phyloP scores from a whole-genome alignment of 64 coral and sea anemone genomes.

The Catalaphyllia jardinei region DNA sequence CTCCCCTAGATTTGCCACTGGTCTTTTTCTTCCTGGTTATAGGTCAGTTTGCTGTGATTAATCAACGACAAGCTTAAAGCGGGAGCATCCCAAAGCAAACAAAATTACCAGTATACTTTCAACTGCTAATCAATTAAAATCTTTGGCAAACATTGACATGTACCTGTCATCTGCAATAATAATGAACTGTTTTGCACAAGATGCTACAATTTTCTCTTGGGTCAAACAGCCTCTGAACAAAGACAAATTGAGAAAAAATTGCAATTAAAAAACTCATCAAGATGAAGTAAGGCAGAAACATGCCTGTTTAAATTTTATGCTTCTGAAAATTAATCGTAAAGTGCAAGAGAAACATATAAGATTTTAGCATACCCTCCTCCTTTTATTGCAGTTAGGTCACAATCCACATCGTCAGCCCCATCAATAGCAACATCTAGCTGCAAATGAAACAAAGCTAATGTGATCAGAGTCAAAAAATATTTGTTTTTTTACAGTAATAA shows the following conservation, averaged over 20 bases:
- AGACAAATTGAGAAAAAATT: not conserved
- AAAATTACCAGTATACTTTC: too few species aligned
- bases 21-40: too few species aligned
- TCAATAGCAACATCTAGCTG: conserved; percentile 96
- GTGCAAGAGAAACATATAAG: not conserved
- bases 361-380: conserved; percentile 83
- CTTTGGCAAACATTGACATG: not conserved
- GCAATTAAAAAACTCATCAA: not conserved
- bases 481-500: too few species aligned
- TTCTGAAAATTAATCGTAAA: not conserved
- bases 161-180: conserved; percentile 96
- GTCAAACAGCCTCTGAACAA: conserved; percentile 87
- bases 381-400: conserved; percentile 76
- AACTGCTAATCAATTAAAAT: too few species aligned
- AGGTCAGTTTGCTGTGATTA: too few species aligned
- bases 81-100: too few species aligned
- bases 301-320: not conserved
- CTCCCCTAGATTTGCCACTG: too few species aligned
- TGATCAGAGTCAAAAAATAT: not conserved
- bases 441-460: conserved; percentile 12
- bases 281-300: not conserved
- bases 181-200: conserved; percentile 96
- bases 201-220: conserved; percentile 99
- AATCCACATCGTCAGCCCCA: conserved; percentile 93
- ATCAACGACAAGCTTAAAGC: not conserved